Conservation (phyloP, 2,888 invertebrate species). For the Saturnia japonica region DNA sequence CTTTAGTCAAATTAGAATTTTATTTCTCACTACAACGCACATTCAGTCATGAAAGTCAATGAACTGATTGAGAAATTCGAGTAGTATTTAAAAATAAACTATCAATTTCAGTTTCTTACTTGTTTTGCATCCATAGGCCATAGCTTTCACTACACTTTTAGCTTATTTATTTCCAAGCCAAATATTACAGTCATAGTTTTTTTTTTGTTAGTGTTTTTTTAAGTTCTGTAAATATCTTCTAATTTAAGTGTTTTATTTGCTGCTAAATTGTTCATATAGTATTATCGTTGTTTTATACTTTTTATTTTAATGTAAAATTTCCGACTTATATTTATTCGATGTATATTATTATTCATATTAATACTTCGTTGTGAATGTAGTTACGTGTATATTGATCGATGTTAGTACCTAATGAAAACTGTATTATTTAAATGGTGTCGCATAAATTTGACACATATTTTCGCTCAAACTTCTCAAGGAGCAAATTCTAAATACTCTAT, state of each 20-base stretch:
- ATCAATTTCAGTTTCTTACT: not conserved
- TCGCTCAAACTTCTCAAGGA: slow-evolving; percentile 41
- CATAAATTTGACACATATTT: slow-evolving; percentile 60
- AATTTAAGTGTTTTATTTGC: slow-evolving; percentile 73
- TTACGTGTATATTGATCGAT: slow-evolving; percentile 58
- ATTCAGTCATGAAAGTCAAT: not conserved
- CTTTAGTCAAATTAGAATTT: slow-evolving; percentile 3
- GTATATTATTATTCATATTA: slow-evolving; percentile 64
- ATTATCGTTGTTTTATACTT: slow-evolving; percentile 74
- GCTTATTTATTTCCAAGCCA: slow-evolving; percentile 81
- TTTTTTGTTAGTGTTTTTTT: slow-evolving; percentile 68
- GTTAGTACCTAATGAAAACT: slow-evolving; percentile 34
- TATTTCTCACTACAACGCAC: not conserved
- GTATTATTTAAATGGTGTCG: slow-evolving; percentile 40
- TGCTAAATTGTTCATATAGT: slow-evolving; percentile 71
- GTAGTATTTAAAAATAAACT: slow-evolving; percentile 11
- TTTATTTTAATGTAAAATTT: slow-evolving; percentile 70
- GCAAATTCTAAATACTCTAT: slow-evolving; percentile 31
- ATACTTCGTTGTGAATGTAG: slow-evolving; percentile 64
- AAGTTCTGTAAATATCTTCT: slow-evolving; percentile 76
- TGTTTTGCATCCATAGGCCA: slow-evolving; percentile 64
- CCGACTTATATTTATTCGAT: slow-evolving; percentile 74
- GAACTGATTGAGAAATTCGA: not conserved
- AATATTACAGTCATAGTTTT: slow-evolving; percentile 81
- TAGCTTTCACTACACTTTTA: slow-evolving; percentile 76